phyloP scores from a whole-genome alignment of 2,113 vertebrate genomes.

The Eulemur rufifrons region DNA sequence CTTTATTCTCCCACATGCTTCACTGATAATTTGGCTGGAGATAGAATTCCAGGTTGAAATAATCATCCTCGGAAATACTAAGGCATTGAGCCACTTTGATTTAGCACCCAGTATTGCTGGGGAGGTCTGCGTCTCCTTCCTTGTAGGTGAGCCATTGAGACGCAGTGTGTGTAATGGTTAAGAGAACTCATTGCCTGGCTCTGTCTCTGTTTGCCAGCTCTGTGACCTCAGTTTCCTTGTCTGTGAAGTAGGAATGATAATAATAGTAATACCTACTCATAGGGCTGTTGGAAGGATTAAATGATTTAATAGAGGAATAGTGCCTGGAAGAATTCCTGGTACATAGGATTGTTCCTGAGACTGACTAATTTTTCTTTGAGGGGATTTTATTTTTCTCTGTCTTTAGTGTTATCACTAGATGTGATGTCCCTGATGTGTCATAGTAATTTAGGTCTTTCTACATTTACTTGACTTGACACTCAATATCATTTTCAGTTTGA shows the following conservation, averaged over 20 bases:
- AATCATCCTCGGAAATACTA: neutral
- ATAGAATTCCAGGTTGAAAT: neutral
- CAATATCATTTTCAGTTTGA: neutral
- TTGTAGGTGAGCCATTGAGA: neutral
- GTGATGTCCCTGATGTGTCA: neutral
- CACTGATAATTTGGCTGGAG: neutral
- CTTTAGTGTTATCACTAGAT: neutral
- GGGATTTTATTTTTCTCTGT: neutral
- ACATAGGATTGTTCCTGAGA: neutral
- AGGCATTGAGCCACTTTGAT: neutral
- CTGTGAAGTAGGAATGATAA: neutral
- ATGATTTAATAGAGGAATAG: neutral
- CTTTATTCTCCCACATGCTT: neutral
- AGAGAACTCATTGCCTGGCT: neutral
- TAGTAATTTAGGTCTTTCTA: neutral
- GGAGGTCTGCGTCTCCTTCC: neutral
- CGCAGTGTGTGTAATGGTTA: neutral
- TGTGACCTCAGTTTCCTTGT: neutral
- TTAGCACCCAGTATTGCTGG: neutral
- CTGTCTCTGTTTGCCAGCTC: neutral
- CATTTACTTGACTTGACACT: neutral
- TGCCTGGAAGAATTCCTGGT: neutral
- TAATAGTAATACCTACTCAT: neutral
- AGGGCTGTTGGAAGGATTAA: neutral
- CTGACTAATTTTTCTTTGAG: neutral